Base-by-base conservation (phyloP, 1,140 invertebrate species). In the Bombus pascuorum region DNA sequence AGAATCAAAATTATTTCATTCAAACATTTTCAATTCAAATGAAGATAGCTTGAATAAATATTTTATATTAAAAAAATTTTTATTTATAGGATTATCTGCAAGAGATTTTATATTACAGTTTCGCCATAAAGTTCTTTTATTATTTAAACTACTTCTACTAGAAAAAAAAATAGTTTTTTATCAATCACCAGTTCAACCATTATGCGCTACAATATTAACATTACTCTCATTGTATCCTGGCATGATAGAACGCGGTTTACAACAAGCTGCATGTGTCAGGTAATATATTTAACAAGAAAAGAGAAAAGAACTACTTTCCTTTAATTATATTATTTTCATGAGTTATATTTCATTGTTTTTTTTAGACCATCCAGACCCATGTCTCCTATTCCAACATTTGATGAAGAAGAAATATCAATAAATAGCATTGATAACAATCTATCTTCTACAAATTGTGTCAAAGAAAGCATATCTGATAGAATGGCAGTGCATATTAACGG, bases 91-190 rank as follows among this genome's bases (percentile, higher is more conserved):
- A 88, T 95, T 98, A 85, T 98, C 98, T 39, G 96, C 97, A 13
- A 95, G 97, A 92, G 97, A 98, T 92, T 96, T 99, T 86, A 97
- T 99, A 72, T 95, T 97, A 87, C 96, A 97, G 86, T 99, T 99
- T 96, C 97, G 97, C 86, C 98, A 99, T 93, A 99, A 99, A 96
- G 97, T 98, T 62, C 94, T 99, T 59, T 95, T 99, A 73, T 94
- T 99, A 22, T 99, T 99, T 93, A 99, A 99, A 95, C 94, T 99
- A 47, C 93, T 99, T 39, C 94, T 99, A 65, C 95, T 99, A 72
- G 98, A 99, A 94, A 97, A 97, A 91, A 97, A 97, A 93, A 97
- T 99, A 72, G 96, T 99, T 80, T 98, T 99, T 93, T 98, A 98
- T 95, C 98, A 98, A 83, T 98, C 98, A 28, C 99, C 99, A 4